These are phyloP conservation scores for Callionymus lyra DNA, from an alignment of 2,113 vertebrate genomes.

Conservation along the genomic window DNA sequence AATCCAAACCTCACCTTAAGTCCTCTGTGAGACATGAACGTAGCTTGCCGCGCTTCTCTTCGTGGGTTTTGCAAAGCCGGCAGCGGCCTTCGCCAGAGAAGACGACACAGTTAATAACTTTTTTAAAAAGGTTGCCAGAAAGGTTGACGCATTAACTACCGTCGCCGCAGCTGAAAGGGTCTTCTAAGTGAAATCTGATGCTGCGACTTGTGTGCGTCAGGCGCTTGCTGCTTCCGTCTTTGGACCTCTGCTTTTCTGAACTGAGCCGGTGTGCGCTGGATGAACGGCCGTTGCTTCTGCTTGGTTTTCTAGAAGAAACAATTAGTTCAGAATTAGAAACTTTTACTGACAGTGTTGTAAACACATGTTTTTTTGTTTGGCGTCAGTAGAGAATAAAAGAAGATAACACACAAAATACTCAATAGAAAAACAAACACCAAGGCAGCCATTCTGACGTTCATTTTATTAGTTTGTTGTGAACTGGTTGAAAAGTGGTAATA, in stretches of 20 bases:
- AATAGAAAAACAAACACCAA: too few relatives aligned
- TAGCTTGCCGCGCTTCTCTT: constrained; percentile 86
- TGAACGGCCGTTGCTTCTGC: constrained; percentile 65
- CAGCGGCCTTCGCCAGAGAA: constrained; percentile 28
- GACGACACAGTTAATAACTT: not conserved
- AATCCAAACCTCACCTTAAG: constrained; percentile 76
- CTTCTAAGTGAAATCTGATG: constrained; percentile 56
- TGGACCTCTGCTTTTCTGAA: constrained; percentile 72
- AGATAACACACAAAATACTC: too few relatives aligned
- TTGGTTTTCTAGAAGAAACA: constrained; percentile 19
- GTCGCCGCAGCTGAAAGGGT: constrained; percentile 70
- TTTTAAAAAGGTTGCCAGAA: not conserved
- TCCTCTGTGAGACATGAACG: constrained; percentile 86
- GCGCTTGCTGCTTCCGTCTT: constrained; percentile 68
- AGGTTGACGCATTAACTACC: too few relatives aligned
- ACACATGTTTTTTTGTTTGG: not conserved
- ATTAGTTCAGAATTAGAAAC: not conserved
- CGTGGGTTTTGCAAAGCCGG: constrained; percentile 57
- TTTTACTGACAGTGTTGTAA: too few relatives aligned
- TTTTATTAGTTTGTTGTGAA: too few relatives aligned
- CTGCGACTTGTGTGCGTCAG: constrained; percentile 69
- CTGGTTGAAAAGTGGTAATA: too few relatives aligned
- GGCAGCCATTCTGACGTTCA: too few relatives aligned
- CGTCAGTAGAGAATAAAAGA: too few relatives aligned
- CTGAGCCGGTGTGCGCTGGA: constrained; percentile 64